Evolutionary conservation across 2,888 invertebrate genomes (phyloP).

Genomic region (Cepaea hortensis): DNA sequence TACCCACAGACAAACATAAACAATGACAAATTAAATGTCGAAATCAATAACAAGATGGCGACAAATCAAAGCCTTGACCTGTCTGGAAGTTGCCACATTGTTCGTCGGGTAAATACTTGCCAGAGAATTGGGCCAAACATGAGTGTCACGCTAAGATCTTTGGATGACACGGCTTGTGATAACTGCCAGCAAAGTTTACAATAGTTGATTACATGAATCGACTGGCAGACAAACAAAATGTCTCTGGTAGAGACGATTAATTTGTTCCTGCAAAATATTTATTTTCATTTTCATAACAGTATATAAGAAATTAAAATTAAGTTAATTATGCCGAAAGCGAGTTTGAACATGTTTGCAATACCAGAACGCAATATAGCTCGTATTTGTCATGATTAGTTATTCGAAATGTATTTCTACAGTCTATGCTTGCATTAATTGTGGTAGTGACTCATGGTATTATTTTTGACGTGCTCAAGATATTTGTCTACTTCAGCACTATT

Average conservation of each 20-base stretch:
- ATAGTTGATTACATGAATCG: slow-evolving; percentile 30
- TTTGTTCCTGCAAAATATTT: not conserved
- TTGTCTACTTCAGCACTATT: too few species aligned
- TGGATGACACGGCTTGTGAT: not conserved
- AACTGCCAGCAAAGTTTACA: slow-evolving; percentile 39
- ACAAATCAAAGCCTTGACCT: not conserved
- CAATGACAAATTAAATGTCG: slow-evolving; percentile 41
- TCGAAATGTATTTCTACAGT: too few species aligned
- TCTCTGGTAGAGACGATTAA: not conserved
- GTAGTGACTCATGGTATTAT: too few species aligned
- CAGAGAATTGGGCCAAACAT: not conserved
- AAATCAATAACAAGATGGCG: slow-evolving; percentile 31
- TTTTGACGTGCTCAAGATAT: too few species aligned
- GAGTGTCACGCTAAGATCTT: not conserved
- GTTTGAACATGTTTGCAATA: too few species aligned
- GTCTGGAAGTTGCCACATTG: slow-evolving; percentile 4
- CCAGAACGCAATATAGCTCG: too few species aligned
- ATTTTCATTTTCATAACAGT: not conserved
- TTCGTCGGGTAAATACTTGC: slow-evolving; percentile 23
- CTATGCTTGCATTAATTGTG: too few species aligned
- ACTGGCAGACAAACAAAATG: not conserved
- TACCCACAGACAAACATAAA: slow-evolving; percentile 43
- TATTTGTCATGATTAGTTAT: too few species aligned
- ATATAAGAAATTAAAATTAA: too few species aligned
- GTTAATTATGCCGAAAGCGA: too few species aligned